A percentile compares a stretch with the other conserved stretches of the same genome.
Conservation (phyloP, 2,113 vertebrate genomes). For the Octodon degus region DNA sequence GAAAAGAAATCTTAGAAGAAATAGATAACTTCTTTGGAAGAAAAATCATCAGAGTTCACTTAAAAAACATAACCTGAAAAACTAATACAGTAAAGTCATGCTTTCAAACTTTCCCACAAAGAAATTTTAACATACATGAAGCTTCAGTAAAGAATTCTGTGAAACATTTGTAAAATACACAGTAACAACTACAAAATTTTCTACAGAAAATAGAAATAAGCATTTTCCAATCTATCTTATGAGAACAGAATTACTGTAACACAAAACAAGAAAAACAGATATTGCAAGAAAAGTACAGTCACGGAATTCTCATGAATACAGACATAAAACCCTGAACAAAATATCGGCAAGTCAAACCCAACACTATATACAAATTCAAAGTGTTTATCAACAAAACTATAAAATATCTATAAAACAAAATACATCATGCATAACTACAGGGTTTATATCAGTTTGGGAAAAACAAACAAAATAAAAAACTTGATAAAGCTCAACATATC, state of each 20-base stretch:
- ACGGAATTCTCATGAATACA: not conserved
- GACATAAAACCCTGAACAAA: not conserved
- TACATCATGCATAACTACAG: not conserved
- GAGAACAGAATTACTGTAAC: not conserved
- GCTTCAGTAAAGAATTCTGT: conserved; percentile 21
- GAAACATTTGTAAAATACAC: not conserved
- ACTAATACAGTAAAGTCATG: not conserved
- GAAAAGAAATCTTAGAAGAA: not conserved
- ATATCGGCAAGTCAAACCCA: not conserved
- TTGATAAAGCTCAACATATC: not conserved
- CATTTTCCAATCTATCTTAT: not conserved
- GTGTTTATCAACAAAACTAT: not conserved
- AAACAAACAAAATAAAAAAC: not conserved
- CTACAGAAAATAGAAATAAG: not conserved
- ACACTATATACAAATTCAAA: not conserved
- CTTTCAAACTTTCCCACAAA: conserved; percentile 31
- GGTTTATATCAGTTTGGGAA: not conserved
- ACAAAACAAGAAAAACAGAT: not conserved
- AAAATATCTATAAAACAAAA: not conserved
- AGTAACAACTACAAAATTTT: not conserved
- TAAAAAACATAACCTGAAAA: not conserved
- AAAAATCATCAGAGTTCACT: not conserved
- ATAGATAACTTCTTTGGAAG: not conserved
- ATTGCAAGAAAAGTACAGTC: not conserved
- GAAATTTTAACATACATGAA: not conserved